Evolutionary conservation across 2,797 vertebrate species (phyloP).

Genomic region (Chrosomus eos): DNA sequence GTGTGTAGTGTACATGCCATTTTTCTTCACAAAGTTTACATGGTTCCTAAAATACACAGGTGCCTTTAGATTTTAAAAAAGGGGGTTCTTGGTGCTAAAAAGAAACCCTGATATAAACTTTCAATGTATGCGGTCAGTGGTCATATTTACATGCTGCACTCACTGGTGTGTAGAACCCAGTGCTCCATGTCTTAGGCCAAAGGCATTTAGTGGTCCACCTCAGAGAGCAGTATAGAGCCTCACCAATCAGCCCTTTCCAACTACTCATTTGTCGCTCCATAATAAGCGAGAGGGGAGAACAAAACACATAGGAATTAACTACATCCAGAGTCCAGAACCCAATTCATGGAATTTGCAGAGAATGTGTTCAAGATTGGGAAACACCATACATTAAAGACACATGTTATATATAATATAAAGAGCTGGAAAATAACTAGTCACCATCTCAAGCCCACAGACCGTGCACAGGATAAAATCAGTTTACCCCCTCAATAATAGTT

Average conservation of each 20-base stretch:
- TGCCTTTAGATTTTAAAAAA: background rate
- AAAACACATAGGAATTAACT: conserved; percentile 32
- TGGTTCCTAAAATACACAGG: background rate
- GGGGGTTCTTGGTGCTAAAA: background rate
- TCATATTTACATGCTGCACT: conserved; percentile 19
- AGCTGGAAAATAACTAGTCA: background rate
- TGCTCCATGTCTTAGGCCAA: conserved; percentile 13
- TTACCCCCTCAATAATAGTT: background rate
- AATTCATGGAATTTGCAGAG: conserved; percentile 56
- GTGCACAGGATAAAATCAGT: background rate
- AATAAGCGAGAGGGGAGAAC: conserved; percentile 24
- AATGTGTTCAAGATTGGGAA: conserved; percentile 71
- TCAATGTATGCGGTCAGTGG: background rate
- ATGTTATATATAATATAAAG: conserved; percentile 48
- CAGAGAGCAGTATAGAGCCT: conserved; percentile 29
- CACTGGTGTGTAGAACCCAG: background rate
- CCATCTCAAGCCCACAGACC: background rate
- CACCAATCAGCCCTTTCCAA: conserved; percentile 27
- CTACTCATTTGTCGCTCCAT: conserved; percentile 20
- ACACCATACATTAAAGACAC: conserved; percentile 59
- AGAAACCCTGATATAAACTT: background rate
- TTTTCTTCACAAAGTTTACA: background rate
- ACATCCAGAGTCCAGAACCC: conserved; percentile 13
- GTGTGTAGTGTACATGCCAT: background rate
- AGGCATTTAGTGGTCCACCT: conserved; percentile 48